phyloP scores from a whole-genome alignment of 2,888 invertebrate genomes.

The Himalopsyche tibetana region DNA sequence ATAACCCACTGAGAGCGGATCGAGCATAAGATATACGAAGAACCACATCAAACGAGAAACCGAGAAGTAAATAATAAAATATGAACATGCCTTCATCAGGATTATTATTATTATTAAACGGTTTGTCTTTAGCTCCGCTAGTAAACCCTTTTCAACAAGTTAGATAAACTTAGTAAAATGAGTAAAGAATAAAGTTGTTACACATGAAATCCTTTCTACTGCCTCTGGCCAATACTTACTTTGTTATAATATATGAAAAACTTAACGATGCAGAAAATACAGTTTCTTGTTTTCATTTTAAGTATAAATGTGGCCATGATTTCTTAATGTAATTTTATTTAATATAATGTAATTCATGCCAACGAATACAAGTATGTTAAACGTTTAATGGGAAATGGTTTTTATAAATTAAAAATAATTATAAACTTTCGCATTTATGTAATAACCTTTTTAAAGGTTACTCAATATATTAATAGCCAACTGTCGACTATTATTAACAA shows the following conservation, averaged over 20 bases:
- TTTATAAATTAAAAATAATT: too few relatives aligned
- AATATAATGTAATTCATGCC: too few relatives aligned
- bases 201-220: background rate
- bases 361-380: too few relatives aligned
- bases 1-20: background rate
- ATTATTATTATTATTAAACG: constrained; percentile 8
- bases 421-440: too few relatives aligned
- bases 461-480: too few relatives aligned
- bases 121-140: background rate
- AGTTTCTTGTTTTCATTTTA: background rate
- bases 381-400: too few relatives aligned
- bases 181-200: background rate
- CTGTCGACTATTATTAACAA: too few relatives aligned
- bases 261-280: background rate
- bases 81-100: constrained; percentile 15
- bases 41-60: background rate
- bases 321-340: too few relatives aligned
- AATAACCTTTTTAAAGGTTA: too few relatives aligned
- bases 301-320: too few relatives aligned
- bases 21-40: background rate
- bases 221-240: background rate
- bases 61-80: constrained; percentile 11
- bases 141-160: constrained; percentile 9
- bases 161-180: background rate
- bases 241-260: background rate